phyloP scores from a whole-genome alignment of 2,888 invertebrate genomes.

The Nemotelus pantherinus region DNA sequence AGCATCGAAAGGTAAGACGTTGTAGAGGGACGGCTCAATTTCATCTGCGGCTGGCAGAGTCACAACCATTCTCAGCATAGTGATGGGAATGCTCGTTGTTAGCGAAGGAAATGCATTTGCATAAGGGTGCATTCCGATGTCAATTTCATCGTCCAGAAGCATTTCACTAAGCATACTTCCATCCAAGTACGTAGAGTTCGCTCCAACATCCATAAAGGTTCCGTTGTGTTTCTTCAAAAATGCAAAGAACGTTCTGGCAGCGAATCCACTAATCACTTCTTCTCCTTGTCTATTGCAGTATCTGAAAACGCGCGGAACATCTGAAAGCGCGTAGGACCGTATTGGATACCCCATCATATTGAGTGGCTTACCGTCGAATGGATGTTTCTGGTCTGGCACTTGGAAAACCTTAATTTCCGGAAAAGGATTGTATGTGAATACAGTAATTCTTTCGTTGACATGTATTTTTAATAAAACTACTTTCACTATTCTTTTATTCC shows the following conservation, averaged over 20 bases:
- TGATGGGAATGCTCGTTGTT: constrained; percentile 5
- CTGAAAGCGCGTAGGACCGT: neutral
- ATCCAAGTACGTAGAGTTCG: neutral
- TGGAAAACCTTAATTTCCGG: neutral
- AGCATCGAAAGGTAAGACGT: neutral
- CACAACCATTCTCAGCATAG: neutral
- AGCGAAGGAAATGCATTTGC: neutral
- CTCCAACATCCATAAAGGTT: neutral
- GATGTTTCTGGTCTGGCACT: neutral
- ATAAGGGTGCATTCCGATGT: constrained; percentile 9
- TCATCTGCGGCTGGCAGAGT: neutral
- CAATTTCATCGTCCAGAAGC: neutral
- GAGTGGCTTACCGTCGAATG: neutral
- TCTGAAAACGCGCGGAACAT: constrained; percentile 15
- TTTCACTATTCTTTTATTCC: neutral
- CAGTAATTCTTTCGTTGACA: neutral
- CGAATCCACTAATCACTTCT: constrained; percentile 1
- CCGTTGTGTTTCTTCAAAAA: constrained; percentile 15
- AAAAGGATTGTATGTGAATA: constrained; percentile 30
- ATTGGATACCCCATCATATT: constrained; percentile 25
- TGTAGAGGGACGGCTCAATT: neutral
- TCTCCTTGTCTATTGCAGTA: constrained; percentile 9
- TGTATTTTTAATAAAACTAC: neutral
- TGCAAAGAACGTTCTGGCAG: neutral
- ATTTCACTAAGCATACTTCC: neutral